phyloP scores from a whole-genome alignment of 1,140 invertebrate genomes.

The Solenopsis fugax region DNA sequence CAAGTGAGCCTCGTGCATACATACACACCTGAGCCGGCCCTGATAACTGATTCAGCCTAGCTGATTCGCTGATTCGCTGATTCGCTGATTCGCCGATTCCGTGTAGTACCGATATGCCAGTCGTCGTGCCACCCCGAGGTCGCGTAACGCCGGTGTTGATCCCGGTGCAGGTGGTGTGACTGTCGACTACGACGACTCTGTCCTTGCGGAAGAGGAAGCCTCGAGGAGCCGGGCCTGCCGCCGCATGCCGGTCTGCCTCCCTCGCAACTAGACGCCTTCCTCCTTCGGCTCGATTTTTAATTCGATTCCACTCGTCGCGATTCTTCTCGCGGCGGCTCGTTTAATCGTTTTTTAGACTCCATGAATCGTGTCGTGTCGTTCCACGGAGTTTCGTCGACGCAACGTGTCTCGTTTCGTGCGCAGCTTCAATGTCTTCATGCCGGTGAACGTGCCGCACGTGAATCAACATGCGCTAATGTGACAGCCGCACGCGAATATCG shows the following conservation, averaged over 20 bases:
- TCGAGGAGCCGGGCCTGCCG: neutral
- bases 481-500: conserved; percentile 46
- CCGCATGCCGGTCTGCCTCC: too few species aligned
- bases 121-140: neutral
- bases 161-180: neutral
- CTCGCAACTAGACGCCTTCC: neutral
- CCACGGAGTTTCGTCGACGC: conserved; percentile 15
- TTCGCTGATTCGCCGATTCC: neutral
- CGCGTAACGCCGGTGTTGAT: neutral
- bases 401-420: conserved; percentile 45
- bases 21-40: conserved; percentile 32
- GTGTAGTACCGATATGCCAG: neutral
- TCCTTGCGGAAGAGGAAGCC: neutral
- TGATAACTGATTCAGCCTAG: neutral
- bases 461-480: conserved; percentile 24
- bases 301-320: neutral
- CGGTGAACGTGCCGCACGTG: conserved; percentile 23
- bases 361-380: neutral
- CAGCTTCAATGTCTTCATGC: neutral
- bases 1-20: conserved; percentile 74
- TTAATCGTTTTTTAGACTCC: neutral
- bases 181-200: neutral
- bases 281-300: neutral
- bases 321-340: neutral
- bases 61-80: neutral